These are phyloP conservation scores for Panonychus citri DNA, from an alignment of 1,140 invertebrate genomes.

Conservation along the genomic window DNA sequence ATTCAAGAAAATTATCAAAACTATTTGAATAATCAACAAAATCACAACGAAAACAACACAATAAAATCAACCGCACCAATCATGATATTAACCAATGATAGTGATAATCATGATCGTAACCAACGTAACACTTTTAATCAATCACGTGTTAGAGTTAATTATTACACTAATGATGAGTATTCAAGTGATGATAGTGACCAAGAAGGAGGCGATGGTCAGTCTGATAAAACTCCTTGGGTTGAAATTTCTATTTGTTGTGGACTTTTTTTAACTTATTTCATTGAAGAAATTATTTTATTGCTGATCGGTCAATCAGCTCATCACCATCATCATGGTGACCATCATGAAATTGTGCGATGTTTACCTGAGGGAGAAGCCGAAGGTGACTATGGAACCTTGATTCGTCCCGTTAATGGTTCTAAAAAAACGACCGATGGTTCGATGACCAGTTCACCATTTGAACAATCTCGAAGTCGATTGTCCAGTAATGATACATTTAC, in stretches of 20 bases:
- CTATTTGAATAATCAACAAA: neutral
- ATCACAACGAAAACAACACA: neutral
- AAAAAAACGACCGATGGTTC: neutral
- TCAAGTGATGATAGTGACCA: neutral
- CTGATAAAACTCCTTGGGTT: conserved; percentile 32
- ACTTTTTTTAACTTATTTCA: conserved; percentile 60
- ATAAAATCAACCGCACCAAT: too few species aligned
- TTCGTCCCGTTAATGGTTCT: neutral
- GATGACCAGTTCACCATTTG: neutral
- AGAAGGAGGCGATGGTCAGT: neutral
- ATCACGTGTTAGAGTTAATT: neutral
- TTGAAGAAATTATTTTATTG: conserved; percentile 37
- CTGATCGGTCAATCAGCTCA: neutral
- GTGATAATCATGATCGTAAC: too few species aligned
- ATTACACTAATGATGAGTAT: neutral
- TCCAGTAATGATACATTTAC: neutral
- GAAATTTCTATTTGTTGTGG: conserved; percentile 46
- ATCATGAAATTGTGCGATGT: neutral
- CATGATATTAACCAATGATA: neutral
- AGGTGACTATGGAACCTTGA: neutral
- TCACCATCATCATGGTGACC: neutral
- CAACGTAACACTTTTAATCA: too few species aligned
- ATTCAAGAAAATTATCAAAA: conserved; percentile 30
- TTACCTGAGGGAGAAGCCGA: neutral
- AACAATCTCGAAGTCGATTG: neutral